Percentiles rank a stretch among this genome's conserved stretches.
phyloP scores from a whole-genome alignment of 2,113 vertebrate species.

The Mirounga angustirostris region DNA sequence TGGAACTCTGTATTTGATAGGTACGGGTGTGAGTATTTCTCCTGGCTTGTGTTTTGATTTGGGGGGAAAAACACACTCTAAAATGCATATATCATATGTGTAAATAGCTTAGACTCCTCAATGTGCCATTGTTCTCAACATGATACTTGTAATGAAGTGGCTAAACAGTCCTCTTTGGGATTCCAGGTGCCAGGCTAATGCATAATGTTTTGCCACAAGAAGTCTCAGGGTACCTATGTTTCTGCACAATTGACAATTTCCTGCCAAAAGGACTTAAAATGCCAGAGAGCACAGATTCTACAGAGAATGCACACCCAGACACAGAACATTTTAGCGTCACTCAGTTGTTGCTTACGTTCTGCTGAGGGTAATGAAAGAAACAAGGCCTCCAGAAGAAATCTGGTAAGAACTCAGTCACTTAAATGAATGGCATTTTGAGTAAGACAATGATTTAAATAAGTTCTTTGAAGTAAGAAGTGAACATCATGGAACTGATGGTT shows the following conservation, averaged over 20 bases:
- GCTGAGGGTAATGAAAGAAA: not conserved
- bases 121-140: not conserved
- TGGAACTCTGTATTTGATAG: not conserved
- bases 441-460: not conserved
- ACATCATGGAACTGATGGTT: not conserved
- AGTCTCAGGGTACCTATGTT: not conserved
- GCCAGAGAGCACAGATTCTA: not conserved
- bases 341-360: not conserved
- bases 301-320: not conserved
- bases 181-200: not conserved
- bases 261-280: slow-evolving; percentile 21
- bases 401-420: not conserved
- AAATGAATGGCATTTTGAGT: not conserved
- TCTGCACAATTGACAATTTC: not conserved
- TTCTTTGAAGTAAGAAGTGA: not conserved
- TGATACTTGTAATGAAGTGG: not conserved
- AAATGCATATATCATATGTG: not conserved
- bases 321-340: not conserved
- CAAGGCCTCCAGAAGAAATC: not conserved
- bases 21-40: not conserved
- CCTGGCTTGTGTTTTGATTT: slow-evolving; percentile 20
- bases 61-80: not conserved
- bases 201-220: not conserved
- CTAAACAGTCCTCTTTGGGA: not conserved
- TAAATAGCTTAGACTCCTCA: not conserved